Evolutionary conservation across 1,140 invertebrate species (phyloP).

Genomic region (Heterodera carotae): DNA sequence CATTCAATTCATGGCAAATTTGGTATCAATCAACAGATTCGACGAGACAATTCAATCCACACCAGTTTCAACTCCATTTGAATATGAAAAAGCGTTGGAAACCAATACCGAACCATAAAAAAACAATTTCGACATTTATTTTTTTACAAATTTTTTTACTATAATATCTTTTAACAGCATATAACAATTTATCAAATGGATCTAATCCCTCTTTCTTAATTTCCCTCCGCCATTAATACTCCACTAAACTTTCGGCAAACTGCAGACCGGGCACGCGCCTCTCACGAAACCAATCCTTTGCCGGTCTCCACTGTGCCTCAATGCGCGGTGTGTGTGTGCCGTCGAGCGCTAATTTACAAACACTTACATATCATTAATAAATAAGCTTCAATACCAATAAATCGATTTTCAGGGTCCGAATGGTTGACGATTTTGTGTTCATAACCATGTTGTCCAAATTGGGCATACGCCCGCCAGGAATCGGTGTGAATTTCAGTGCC

Average conservation of each 20-base stretch:
- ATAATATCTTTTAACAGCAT: neutral
- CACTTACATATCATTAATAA: neutral
- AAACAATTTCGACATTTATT: no score
- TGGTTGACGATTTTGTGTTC: slow-evolving; percentile 4
- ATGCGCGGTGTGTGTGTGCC: slow-evolving; percentile 16
- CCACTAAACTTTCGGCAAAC: slow-evolving; percentile 11
- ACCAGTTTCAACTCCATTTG: no score
- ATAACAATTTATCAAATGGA: slow-evolving; percentile 11
- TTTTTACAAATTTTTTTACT: neutral
- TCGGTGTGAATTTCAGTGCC: no score
- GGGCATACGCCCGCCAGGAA: no score
- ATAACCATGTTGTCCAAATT: no score
- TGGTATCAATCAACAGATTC: no score
- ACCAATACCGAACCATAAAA: no score
- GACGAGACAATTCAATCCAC: no score
- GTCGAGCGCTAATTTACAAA: slow-evolving; percentile 3
- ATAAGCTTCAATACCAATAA: slow-evolving; percentile 3
- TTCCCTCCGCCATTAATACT: slow-evolving; percentile 21
- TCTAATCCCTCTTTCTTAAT: slow-evolving; percentile 3
- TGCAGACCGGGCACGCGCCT: slow-evolving; percentile 4
- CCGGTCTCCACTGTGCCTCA: slow-evolving; percentile 15
- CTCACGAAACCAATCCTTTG: slow-evolving; percentile 22
- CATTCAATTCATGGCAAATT: no score
- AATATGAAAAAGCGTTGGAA: no score
- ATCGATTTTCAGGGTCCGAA: slow-evolving; percentile 9